These are phyloP conservation scores for Syrrhaptes paradoxus DNA, from an alignment of 2,113 vertebrate species.

Conservation along the genomic window DNA sequence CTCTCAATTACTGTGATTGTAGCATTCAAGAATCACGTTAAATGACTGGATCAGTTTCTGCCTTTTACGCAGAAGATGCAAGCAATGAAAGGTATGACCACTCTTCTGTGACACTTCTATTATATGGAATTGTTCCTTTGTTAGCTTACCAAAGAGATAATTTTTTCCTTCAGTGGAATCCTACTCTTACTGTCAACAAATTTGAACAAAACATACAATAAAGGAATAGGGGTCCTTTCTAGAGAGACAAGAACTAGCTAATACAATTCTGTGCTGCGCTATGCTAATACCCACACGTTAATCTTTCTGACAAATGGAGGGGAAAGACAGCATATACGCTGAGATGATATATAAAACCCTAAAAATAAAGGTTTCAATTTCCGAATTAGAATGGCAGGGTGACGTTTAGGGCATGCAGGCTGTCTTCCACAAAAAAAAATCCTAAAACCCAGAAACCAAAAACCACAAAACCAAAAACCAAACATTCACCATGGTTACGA, in stretches of 20 bases:
- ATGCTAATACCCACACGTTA: neutral
- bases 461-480: neutral
- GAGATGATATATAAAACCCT: neutral
- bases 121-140: neutral
- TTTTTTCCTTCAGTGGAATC: neutral
- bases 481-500: neutral
- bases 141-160: neutral
- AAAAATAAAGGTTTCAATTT: neutral
- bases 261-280: neutral
- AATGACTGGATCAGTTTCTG: neutral
- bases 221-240: neutral
- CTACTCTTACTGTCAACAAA: neutral
- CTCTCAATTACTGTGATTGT: neutral
- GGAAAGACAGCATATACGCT: neutral
- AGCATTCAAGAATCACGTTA: neutral
- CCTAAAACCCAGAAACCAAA: neutral
- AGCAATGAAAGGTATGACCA: neutral
- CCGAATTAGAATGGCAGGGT: neutral
- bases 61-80: neutral
- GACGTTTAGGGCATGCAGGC: neutral
- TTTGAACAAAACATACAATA: neutral
- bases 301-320: slow-evolving; percentile 7
- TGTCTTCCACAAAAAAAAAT: neutral
- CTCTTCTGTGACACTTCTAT: neutral
- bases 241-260: neutral